These are phyloP conservation scores for Latrodectus hesperus DNA, from an alignment of 2,888 invertebrate species.

Conservation along the genomic window DNA sequence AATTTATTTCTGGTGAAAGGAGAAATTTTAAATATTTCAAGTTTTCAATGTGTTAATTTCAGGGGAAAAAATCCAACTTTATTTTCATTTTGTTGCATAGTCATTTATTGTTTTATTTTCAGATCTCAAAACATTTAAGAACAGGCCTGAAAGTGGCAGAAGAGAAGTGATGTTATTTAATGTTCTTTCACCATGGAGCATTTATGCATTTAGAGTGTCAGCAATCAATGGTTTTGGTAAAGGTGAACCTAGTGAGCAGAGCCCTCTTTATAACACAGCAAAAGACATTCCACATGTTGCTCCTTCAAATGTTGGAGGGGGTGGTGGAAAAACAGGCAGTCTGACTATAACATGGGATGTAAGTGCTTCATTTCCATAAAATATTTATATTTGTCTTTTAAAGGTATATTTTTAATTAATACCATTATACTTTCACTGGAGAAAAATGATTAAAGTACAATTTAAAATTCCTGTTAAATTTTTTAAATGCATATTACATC, in stretches of 20 bases:
- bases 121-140: conserved; percentile 53
- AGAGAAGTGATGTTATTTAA: conserved; percentile 68
- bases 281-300: conserved; percentile 86
- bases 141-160: conserved; percentile 55
- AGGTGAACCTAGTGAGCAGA: conserved; percentile 87
- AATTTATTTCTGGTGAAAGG: too few species aligned
- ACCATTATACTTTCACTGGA: too few species aligned
- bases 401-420: too few species aligned
- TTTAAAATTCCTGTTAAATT: too few species aligned
- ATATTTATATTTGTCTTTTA: too few species aligned
- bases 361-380: conserved; percentile 65
- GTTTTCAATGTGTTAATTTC: too few species aligned
- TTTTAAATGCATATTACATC: too few species aligned
- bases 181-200: conserved; percentile 87
- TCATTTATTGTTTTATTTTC: conserved; percentile 6
- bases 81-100: conserved; percentile 10
- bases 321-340: conserved; percentile 96
- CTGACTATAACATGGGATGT: conserved; percentile 90
- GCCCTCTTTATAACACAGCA: conserved; percentile 89
- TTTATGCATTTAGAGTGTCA: conserved; percentile 90
- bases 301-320: conserved; percentile 89
- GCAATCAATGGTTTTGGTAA: conserved; percentile 90
- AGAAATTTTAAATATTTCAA: too few species aligned
- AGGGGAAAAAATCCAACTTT: background rate
- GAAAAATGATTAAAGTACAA: too few species aligned